These are phyloP conservation scores for Hippocampus guttulatus DNA, from an alignment of 2,113 vertebrate species.

Conservation along the genomic window DNA sequence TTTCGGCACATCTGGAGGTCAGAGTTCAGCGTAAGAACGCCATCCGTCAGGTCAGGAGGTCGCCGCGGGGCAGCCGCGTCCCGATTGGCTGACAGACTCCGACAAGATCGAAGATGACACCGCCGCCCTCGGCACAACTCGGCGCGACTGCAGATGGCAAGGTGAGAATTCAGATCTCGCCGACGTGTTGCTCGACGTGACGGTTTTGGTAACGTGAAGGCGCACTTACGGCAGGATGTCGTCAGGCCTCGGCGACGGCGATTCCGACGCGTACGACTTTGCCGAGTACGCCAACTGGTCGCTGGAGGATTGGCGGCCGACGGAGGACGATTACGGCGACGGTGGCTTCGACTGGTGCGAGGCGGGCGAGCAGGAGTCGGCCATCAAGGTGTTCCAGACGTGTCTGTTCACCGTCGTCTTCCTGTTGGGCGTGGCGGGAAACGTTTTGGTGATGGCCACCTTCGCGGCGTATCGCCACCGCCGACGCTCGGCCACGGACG, in stretches of 20 bases:
- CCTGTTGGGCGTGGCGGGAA: conserved; percentile 76
- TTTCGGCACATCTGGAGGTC: background rate
- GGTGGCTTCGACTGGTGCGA: conserved; percentile 62
- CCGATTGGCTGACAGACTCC: background rate
- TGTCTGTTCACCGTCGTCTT: conserved; percentile 74
- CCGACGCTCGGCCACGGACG: conserved; percentile 75
- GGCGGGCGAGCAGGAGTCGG: conserved; percentile 50
- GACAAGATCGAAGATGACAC: background rate
- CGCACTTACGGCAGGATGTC: background rate
- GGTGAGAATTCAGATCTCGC: background rate
- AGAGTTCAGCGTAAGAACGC: background rate
- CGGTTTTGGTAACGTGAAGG: no score
- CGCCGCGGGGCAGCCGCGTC: background rate
- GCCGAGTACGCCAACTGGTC: background rate
- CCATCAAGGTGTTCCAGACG: conserved; percentile 74
- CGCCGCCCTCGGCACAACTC: background rate
- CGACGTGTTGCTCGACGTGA: no score
- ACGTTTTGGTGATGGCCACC: conserved; percentile 84
- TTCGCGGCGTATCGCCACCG: conserved; percentile 71
- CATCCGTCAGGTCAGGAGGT: background rate
- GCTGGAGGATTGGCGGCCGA: accelerated
- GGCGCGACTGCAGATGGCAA: background rate
- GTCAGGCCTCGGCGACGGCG: background rate
- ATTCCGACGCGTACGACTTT: background rate
- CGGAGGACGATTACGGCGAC: accelerated